Evolutionary conservation across 2,797 vertebrate species (phyloP), one percentile per base, ranked within the genome.

Genomic region (Carapus acus): DNA sequence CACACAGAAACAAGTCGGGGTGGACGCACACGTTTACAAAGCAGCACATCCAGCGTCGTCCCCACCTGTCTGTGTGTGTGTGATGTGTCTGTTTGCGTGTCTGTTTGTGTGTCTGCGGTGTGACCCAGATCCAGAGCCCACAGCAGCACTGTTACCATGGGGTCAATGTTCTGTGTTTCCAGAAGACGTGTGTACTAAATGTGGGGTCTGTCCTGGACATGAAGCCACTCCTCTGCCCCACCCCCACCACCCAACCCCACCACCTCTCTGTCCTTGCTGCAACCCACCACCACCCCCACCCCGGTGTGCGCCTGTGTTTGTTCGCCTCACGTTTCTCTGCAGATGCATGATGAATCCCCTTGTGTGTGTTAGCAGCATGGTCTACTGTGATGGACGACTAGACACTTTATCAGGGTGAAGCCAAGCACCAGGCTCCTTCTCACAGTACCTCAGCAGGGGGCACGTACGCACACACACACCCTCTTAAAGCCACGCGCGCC

Each of bases 331-430:
- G 73, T 75, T 71, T 53, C 55, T 68, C 67, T 70, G 58, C 62
- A 74, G 69, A 80, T 81, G 84, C 85, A 87, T 87, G 85, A 76
- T 8, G 62, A 81, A 29, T 18, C 58, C 57, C 58, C 1, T 59
- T 79, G 51, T 20, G 67, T 65, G 75, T 78, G 66, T 68, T 80
- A 82, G 77, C 77, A 83, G 84, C 83, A 85, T 81, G 82, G 73
- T 83, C 76, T 82, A 78, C 73, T 64, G 65, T 76, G 70, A 78
- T 73, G 73, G 72, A 77, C 50, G 29, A 69, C 67, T 63, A 13
- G 37, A 51, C 57, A 57, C 36, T 36, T 51, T 54, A 59, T 29
- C 36, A 40, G 36, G 42, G 41, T 52, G 13, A 27, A 8, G 31
- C 43, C 49, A 24, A 17, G 27, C 1, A 43, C 58, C 50, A 14